phyloP scores from a whole-genome alignment of 1,140 invertebrate species.

The Lycorma delicatula region DNA sequence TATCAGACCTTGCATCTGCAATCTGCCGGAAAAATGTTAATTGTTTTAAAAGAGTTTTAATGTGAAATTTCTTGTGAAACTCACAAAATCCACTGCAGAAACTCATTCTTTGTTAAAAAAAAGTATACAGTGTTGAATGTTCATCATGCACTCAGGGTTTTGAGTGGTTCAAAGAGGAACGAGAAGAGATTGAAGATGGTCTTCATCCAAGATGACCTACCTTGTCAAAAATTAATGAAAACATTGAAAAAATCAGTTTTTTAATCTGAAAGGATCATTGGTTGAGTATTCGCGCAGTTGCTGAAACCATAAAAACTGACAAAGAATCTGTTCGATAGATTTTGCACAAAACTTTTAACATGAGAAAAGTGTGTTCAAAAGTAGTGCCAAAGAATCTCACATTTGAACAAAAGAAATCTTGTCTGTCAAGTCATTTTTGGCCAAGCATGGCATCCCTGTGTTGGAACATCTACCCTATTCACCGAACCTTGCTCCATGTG shows the following conservation, averaged over 20 bases:
- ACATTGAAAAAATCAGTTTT: background rate
- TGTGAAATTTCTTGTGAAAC: too few relatives aligned
- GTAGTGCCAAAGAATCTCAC: conserved; percentile 18
- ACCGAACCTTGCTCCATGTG: too few relatives aligned
- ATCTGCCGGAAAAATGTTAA: too few relatives aligned
- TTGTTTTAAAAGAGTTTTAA: too few relatives aligned
- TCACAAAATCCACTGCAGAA: too few relatives aligned
- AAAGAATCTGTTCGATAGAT: conserved; percentile 12
- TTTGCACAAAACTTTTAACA: conserved; percentile 17
- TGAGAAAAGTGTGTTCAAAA: conserved; percentile 18
- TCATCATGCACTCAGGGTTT: too few relatives aligned
- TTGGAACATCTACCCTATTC: too few relatives aligned
- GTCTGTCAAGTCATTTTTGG: too few relatives aligned
- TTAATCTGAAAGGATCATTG: background rate
- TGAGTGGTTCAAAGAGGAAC: background rate
- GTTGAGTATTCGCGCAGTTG: conserved; percentile 7
- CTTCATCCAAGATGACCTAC: background rate
- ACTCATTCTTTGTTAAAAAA: too few relatives aligned
- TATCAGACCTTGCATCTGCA: too few relatives aligned
- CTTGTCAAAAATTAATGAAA: background rate
- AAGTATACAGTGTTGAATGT: too few relatives aligned
- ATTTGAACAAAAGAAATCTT: conserved; percentile 15
- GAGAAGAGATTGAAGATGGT: background rate
- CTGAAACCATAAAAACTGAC: conserved; percentile 16
- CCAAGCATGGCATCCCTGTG: too few relatives aligned